Evolutionary conservation across 2,797 vertebrate genomes (phyloP).

Genomic region (Sebastes iracundus): DNA sequence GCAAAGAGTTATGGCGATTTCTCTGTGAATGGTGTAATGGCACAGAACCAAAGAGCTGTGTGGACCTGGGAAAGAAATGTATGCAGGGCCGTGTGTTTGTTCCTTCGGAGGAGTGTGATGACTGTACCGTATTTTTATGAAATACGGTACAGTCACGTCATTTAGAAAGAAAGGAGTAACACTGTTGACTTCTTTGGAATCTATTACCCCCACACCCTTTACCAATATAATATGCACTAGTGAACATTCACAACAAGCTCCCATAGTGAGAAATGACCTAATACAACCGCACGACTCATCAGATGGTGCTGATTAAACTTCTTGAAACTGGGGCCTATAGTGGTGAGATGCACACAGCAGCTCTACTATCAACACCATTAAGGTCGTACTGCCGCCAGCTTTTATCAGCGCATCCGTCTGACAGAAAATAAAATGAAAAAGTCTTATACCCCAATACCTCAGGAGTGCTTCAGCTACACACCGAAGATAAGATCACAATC

Average conservation of each 20-base stretch:
- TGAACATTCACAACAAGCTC: background rate
- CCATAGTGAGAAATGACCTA: constrained; percentile 4
- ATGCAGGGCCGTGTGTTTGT: background rate
- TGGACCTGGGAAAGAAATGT: background rate
- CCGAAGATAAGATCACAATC: constrained; percentile 54
- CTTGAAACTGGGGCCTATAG: background rate
- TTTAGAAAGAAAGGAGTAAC: constrained; percentile 9
- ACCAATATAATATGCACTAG: background rate
- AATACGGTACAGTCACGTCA: background rate
- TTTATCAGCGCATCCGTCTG: constrained; percentile 46
- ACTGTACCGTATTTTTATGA: constrained; percentile 10
- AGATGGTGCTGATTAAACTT: background rate
- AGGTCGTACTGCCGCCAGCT: constrained; percentile 4
- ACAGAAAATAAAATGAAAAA: constrained; percentile 58
- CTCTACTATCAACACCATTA: constrained; percentile 11
- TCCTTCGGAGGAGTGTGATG: background rate
- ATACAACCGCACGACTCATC: background rate
- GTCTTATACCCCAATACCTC: constrained; percentile 17
- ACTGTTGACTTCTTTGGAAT: constrained; percentile 14
- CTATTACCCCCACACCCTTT: background rate
- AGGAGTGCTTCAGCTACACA: constrained; percentile 22
- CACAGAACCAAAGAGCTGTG: constrained; percentile 7
- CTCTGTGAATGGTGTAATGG: constrained; percentile 21
- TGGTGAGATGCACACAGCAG: background rate
- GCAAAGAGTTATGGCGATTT: constrained; percentile 42